Evolutionary conservation across 2,888 invertebrate genomes (phyloP).

Genomic region (Autographa pulchrina): DNA sequence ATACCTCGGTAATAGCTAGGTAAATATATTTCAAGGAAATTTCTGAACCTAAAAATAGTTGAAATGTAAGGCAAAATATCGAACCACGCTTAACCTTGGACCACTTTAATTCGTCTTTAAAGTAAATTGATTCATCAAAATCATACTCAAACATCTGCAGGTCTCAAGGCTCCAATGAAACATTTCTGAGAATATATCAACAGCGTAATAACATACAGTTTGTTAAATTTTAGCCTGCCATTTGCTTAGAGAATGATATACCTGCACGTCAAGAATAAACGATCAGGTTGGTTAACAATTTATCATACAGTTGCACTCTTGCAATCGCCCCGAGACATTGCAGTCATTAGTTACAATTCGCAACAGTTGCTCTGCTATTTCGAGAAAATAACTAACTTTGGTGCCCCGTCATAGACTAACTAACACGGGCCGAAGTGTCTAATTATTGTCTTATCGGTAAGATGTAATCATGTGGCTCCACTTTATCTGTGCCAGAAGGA

Average conservation of each 20-base stretch:
- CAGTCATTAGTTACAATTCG: constrained; percentile 80
- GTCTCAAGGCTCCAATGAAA: constrained; percentile 30
- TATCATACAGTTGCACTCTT: constrained; percentile 74
- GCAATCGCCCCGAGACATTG: constrained; percentile 73
- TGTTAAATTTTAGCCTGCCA: constrained; percentile 54
- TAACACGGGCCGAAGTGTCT: constrained; percentile 55
- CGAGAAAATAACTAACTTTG: constrained; percentile 72
- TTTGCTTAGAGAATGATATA: constrained; percentile 65
- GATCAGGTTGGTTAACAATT: constrained; percentile 74
- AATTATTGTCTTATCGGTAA: constrained; percentile 45
- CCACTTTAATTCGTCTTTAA: constrained; percentile 35
- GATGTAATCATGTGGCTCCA: constrained; percentile 42
- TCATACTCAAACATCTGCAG: constrained; percentile 38
- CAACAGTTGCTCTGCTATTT: constrained; percentile 80
- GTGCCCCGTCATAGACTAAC: constrained; percentile 64
- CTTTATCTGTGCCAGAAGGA: constrained; percentile 63
- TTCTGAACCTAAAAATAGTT: constrained; percentile 30
- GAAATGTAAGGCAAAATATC: constrained; percentile 41
- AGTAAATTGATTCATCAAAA: constrained; percentile 49
- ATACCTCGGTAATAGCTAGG: constrained; percentile 44
- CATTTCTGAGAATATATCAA: constrained; percentile 57
- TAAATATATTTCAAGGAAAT: constrained; percentile 42
- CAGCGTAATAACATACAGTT: constrained; percentile 56
- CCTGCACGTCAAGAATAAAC: constrained; percentile 70
- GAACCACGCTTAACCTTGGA: constrained; percentile 48